Percentiles rank a stretch among this genome's conserved stretches.
These are phyloP conservation scores for Leptoclinus maculatus DNA, from an alignment of 2,797 vertebrate species.

Conservation along the genomic window DNA sequence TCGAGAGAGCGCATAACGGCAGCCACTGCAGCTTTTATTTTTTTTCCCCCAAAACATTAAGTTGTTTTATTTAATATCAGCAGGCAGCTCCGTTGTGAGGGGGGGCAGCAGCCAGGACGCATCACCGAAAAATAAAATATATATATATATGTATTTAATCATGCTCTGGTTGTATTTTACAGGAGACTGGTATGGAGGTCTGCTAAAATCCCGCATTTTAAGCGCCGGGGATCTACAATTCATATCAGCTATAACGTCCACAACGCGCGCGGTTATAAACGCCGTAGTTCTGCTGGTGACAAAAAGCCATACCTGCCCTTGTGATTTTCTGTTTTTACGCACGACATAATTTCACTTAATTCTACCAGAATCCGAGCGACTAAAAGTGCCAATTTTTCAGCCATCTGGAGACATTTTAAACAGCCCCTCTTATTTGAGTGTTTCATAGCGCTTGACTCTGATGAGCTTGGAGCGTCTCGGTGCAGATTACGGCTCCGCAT, in stretches of 20 bases:
- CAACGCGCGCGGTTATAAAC: not conserved
- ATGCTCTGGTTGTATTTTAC: not conserved
- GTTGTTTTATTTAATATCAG: constrained; percentile 34
- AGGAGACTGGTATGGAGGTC: constrained; percentile 6
- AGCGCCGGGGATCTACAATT: constrained; percentile 18
- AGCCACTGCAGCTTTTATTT: not conserved
- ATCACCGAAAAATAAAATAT: not conserved
- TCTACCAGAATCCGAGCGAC: not conserved
- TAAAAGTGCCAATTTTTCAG: constrained; percentile 5
- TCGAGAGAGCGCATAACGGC: constrained; percentile 13
- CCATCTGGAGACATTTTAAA: not conserved
- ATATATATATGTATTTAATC: not conserved
- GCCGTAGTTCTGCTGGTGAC: constrained; percentile 2
- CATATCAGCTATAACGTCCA: constrained; percentile 2
- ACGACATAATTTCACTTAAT: not conserved
- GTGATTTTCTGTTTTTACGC: constrained; percentile 10
- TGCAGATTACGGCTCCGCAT: constrained; percentile 6
- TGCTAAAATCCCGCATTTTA: constrained; percentile 21
- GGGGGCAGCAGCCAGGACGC: constrained; percentile 1
- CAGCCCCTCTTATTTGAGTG: not conserved
- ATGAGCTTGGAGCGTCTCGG: constrained; percentile 10
- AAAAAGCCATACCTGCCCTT: not conserved
- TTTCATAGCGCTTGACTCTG: not conserved
- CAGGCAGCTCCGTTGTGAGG: not conserved
- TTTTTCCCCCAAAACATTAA: not conserved